Evolutionary conservation across 2,797 vertebrate genomes (phyloP), one percentile per base, ranked within the genome.

Genomic region (Micromesistius poutassou): DNA sequence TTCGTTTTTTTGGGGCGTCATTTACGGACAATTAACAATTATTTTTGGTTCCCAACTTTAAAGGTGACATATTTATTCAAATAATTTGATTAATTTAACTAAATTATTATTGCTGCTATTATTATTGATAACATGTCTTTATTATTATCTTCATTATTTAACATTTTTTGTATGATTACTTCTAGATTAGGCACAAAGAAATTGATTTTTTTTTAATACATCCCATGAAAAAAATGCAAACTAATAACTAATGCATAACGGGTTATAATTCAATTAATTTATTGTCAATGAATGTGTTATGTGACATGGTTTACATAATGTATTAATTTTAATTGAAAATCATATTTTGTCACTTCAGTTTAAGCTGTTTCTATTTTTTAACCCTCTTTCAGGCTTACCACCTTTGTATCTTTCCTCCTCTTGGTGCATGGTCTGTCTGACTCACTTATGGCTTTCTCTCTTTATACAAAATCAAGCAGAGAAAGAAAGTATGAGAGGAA

Each of bases 381-480:
- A 42, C 40, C 71, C 19, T 35, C 28, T 7, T 16, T 33, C 7
- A 16, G 36, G 7, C 7, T 33, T 19, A 7, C 28, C 30, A 7
- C 19, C 71, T 72, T 36, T 36, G 19, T n/a, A 3, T 8, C 0
- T 3, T 7, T 22, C 70, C 30, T 71, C 70, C 2, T 33, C 30
- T 31, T 16, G 68, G 30, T 30, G 66, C n/a, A 30, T 13, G 25
- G 6, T 30, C 36, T 25, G 36, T 46, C 68, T 40, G 25, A 82
- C 16, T 71, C 28, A 10, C 28, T 38, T 72, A 72, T 71, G 71
- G 71, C 77, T 66, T 25, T 25, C 72, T 76, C 30, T 25, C 76
- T 81, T 80, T 76, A 75, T 77, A 71, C 71, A 75, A 87, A 86
- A 88, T 87, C 86, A 74, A 71, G 30, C 68, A 8, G 55, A 62